Evolutionary conservation across 2,888 invertebrate genomes (phyloP), one percentile per base, ranked within the genome.

Genomic region (Chloroclystis v-ata): DNA sequence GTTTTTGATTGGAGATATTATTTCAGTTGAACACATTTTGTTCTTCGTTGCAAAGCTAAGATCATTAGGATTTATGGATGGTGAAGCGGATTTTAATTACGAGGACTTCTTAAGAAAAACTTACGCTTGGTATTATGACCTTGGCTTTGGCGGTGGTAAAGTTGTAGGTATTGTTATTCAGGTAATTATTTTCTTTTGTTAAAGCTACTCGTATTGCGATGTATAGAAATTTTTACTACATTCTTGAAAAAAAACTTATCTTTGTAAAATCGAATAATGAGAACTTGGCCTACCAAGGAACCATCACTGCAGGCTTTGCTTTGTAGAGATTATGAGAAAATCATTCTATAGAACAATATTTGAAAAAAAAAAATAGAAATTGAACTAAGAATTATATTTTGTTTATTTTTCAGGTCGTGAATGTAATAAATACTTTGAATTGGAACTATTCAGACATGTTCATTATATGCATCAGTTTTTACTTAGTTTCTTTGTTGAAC

Each of bases 401-500:
- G n/a, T n/a, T n/a, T n/a, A n/a, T n/a, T n/a, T n/a, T n/a, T n/a
- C 67, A 84, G 83, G 44, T 77, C 6, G 56, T 89, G 7, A 91
- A 90, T 63, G 52, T 90, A 5, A 67, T 89, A 1, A 79, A 89
- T 6, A 91, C 92, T 0, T 89, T 93, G 25, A 88, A 88, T 0
- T 93, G 93, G 93, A 93, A 89, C 59, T 93, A 90, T 54, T 89
- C 90, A 49, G 93, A 93, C 63, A 67, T 92, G 4, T 93, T 92
- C 62, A 89, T 94, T 0, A 90, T 93, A 53, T 82, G 93, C 26
- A 75, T 92, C 1, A 92, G 93, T 69, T 77, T 91, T 38, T 92
- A 92, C 9, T 67, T 94, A 49, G 81, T 91, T 0, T 89, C 90
- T 0, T 88, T 91, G 51, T 89, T 93, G 50, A 79, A 89, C 5